phyloP scores from a whole-genome alignment of 1,140 invertebrate genomes.

The Mizuhopecten yessoensis region DNA sequence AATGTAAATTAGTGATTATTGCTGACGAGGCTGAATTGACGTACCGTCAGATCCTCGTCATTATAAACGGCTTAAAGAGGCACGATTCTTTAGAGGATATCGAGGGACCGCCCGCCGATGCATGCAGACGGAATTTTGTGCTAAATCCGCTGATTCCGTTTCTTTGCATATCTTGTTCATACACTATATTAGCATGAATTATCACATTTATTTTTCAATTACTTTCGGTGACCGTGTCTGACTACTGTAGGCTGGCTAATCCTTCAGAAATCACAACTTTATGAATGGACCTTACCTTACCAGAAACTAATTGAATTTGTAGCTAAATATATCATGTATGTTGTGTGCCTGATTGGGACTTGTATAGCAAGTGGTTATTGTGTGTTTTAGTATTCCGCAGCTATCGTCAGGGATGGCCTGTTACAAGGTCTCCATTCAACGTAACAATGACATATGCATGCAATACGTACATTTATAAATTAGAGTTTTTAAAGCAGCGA shows the following conservation, averaged over 20 bases:
- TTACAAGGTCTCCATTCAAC: no score
- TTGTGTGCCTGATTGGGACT: no score
- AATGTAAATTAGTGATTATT: conserved; percentile 3
- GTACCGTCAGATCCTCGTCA: background rate
- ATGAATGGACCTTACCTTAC: background rate
- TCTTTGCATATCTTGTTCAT: background rate
- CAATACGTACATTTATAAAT: no score
- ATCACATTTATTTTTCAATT: conserved; percentile 14
- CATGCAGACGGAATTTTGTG: background rate
- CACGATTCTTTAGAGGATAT: background rate
- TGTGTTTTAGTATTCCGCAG: no score
- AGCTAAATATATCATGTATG: no score
- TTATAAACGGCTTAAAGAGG: background rate
- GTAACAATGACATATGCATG: no score
- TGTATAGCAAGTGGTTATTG: no score
- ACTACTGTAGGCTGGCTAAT: background rate
- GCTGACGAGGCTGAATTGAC: background rate
- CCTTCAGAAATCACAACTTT: background rate
- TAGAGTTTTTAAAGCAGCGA: no score
- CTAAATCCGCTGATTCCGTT: background rate
- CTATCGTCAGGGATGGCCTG: no score
- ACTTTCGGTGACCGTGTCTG: background rate
- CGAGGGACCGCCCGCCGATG: background rate
- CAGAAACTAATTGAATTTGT: background rate
- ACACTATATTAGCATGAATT: background rate